phyloP scores from a whole-genome alignment of 2,797 vertebrate genomes.

The Thaleichthys pacificus region DNA sequence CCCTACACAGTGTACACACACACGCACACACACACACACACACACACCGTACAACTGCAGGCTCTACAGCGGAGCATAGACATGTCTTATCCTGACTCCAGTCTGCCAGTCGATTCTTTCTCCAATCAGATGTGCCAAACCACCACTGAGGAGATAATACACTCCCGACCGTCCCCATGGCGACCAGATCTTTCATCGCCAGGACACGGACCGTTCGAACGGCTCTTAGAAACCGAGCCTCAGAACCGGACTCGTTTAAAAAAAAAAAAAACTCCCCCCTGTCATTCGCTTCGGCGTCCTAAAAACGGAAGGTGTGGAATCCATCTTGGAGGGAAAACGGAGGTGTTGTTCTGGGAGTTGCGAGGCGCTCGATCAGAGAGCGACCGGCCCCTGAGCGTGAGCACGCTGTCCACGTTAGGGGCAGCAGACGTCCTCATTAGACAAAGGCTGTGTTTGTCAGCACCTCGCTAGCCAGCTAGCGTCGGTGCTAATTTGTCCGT shows the following conservation, averaged over 20 bases:
- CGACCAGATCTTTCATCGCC: constrained; percentile 56
- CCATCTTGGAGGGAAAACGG: too few species aligned
- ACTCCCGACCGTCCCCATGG: constrained; percentile 61
- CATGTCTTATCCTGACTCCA: constrained; percentile 53
- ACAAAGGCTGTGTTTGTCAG: too few species aligned
- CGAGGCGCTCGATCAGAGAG: too few species aligned
- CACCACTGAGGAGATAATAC: constrained; percentile 60
- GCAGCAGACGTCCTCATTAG: background rate
- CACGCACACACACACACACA: constrained; percentile 10
- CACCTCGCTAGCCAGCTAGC: too few species aligned
- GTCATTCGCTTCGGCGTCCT: background rate
- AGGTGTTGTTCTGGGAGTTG: too few species aligned
- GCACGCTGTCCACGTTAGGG: background rate
- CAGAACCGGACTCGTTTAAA: background rate
- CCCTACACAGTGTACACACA: background rate
- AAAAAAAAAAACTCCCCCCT: too few species aligned
- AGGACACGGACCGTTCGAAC: constrained; percentile 40
- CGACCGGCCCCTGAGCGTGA: background rate
- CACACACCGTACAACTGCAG: constrained; percentile 22
- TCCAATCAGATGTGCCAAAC: constrained; percentile 56
- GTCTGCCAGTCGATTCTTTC: constrained; percentile 21
- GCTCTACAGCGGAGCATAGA: constrained; percentile 27
- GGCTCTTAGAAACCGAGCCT: constrained; percentile 48
- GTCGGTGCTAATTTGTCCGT: constrained; percentile 35
- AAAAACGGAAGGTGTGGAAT: background rate